These are phyloP conservation scores for Papilio demoleus DNA, from an alignment of 2,888 invertebrate genomes.

Conservation along the genomic window DNA sequence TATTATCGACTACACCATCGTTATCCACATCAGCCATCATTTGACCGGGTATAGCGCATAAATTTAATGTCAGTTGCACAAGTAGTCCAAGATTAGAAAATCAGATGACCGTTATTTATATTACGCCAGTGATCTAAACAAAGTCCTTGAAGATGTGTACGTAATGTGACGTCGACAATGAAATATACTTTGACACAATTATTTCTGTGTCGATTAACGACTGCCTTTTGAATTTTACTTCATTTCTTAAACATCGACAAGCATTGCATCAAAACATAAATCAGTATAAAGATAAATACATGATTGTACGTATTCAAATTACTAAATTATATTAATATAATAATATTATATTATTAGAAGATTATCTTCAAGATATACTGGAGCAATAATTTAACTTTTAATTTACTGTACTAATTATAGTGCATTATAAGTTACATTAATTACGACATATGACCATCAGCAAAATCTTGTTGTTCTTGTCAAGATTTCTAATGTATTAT, in stretches of 20 bases:
- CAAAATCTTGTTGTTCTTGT: no score
- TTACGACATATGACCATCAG: no score
- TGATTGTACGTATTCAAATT: no score
- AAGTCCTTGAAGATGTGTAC: slow-evolving; percentile 20
- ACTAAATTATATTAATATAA: no score
- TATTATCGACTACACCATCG: background rate
- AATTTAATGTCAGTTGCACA: slow-evolving; percentile 20
- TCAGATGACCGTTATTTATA: slow-evolving; percentile 28
- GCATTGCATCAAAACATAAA: no score
- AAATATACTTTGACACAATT: slow-evolving; percentile 33
- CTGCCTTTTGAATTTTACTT: background rate
- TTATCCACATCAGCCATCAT: slow-evolving; percentile 15
- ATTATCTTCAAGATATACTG: no score
- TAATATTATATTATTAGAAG: no score
- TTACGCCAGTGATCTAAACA: slow-evolving; percentile 21
- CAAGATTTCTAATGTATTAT: no score
- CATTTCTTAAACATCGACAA: background rate
- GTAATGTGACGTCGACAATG: slow-evolving; percentile 18
- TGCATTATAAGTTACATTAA: no score
- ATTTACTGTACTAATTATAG: no score
- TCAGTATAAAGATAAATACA: no score
- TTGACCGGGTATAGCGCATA: slow-evolving; percentile 22
- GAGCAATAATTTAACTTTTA: no score
- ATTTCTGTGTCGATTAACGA: slow-evolving; percentile 1
- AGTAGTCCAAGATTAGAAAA: slow-evolving; percentile 33